A percentile compares a stretch with the other conserved stretches of the same genome.
These are phyloP conservation scores for Noctua fimbriata DNA, from an alignment of 2,888 invertebrate genomes.

Conservation along the genomic window DNA sequence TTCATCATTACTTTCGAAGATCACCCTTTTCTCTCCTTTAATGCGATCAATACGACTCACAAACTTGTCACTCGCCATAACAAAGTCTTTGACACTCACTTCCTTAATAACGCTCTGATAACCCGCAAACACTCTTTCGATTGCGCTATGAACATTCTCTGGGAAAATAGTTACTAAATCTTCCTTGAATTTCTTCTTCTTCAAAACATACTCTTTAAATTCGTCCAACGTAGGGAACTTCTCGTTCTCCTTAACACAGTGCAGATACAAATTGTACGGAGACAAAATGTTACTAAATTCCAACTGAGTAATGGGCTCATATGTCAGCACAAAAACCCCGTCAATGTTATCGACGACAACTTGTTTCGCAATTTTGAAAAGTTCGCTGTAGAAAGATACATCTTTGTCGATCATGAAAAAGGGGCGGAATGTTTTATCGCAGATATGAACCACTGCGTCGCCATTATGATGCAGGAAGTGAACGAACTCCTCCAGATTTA, in stretches of 20 bases:
- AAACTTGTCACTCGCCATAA: not conserved
- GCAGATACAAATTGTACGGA: slow-evolving; percentile 30
- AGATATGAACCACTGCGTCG: slow-evolving; percentile 3
- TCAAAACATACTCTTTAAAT: slow-evolving; percentile 27
- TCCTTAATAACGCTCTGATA: slow-evolving; percentile 20
- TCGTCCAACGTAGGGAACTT: slow-evolving; percentile 27
- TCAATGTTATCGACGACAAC: slow-evolving; percentile 13
- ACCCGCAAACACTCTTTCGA: slow-evolving; percentile 4
- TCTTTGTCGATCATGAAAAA: slow-evolving; percentile 32
- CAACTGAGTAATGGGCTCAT: slow-evolving; percentile 22
- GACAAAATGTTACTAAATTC: slow-evolving; percentile 35
- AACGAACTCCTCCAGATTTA: slow-evolving; percentile 42
- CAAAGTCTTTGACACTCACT: slow-evolving; percentile 8
- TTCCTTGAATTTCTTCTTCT: slow-evolving; percentile 27
- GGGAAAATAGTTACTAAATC: slow-evolving; percentile 35
- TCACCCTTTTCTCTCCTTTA: slow-evolving; percentile 24
- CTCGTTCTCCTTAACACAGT: slow-evolving; percentile 10
- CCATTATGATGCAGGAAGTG: slow-evolving; percentile 17
- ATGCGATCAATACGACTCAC: slow-evolving; percentile 9
- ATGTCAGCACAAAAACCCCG: not conserved
- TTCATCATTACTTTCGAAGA: slow-evolving; percentile 23
- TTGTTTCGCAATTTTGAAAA: slow-evolving; percentile 5
- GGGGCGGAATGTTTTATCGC: slow-evolving; percentile 28
- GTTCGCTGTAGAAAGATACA: slow-evolving; percentile 25
- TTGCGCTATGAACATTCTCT: not conserved